Base-by-base conservation (phyloP, 1,140 invertebrate species). In the Pectinophora gossypiella region DNA sequence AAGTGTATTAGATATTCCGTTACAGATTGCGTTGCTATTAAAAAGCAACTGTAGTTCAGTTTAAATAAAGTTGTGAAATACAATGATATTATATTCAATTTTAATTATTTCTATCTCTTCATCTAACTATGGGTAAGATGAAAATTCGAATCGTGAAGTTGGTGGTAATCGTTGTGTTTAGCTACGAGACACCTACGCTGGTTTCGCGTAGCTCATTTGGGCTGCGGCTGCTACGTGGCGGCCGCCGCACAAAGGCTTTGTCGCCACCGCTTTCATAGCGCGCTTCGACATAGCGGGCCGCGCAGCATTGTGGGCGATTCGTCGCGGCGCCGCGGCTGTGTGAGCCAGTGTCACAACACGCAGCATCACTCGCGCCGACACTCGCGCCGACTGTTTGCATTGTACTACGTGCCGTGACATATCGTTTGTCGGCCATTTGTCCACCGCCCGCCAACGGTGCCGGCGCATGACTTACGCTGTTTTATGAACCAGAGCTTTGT, bases 381-480 rank as follows among this genome's bases (percentile, higher is more conserved):
- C 56, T 80, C 57, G 69, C 63, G 69, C 80, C 76, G 72, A 59
- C 71, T 85, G 81, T 85, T 85, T 85, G 81, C 63, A 81, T 82
- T 85, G 77, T 82, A 64, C 68, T 76, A 76, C 76, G 77, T 84
- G 76, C 75, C 72, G 69, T 82, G 71, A 82, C 78, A 81, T 82
- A 82, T 79, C 72, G 74, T 76, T 73, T 79, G 77, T 64, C 60
- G 67, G 53, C 50, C 16, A 32, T 40, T 40, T 40, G 38, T 40
- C 13, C 59, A 51, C 49, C 64, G 63, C 72, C 63, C 66, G 71
- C 58, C 62, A 15, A 18, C n/a, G 16, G 53, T 45, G 56, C 56
- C 47, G 44, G 22, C 45, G 45, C 57, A 58, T 61, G 59, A 64
- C 61, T 72, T 66, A 64, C 48, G 47, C 56, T 65, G 68, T 68